Evolutionary conservation across 2,888 invertebrate genomes (phyloP).

Genomic region (Stenchaetothrips biformis): DNA sequence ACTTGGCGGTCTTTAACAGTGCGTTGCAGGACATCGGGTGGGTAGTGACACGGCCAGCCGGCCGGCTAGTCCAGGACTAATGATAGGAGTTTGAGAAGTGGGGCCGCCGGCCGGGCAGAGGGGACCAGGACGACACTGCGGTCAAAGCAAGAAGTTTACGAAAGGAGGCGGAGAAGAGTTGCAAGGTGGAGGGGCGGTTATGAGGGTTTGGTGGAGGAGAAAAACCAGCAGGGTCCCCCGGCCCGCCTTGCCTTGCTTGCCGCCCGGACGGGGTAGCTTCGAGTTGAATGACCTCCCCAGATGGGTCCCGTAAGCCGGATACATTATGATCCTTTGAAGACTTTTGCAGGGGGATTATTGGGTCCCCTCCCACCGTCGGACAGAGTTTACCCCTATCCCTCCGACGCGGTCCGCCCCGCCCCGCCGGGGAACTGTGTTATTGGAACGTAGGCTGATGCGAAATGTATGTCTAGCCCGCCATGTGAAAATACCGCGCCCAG

Average conservation of each 20-base stretch:
- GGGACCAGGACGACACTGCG: conserved; percentile 1
- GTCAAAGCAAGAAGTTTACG: conserved; percentile 4
- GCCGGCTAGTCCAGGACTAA: neutral
- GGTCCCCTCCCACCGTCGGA: neutral
- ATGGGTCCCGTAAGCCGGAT: neutral
- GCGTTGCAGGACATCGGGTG: too few species aligned
- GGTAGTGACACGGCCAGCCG: neutral
- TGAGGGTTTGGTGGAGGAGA: neutral
- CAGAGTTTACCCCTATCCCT: neutral
- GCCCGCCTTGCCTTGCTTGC: too few species aligned
- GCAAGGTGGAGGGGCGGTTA: neutral
- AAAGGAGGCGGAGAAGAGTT: neutral
- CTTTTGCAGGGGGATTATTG: neutral
- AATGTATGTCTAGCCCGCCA: neutral
- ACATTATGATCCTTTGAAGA: conserved; percentile 6
- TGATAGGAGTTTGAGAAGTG: conserved; percentile 18
- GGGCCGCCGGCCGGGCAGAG: neutral
- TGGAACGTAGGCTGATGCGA: conserved; percentile 6
- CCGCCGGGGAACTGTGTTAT: neutral
- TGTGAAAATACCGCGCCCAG: neutral
- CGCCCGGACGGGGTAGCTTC: neutral
- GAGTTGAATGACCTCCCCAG: neutral
- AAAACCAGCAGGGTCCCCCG: too few species aligned
- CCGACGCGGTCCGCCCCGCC: neutral
- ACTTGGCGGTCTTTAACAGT: too few species aligned